These are phyloP conservation scores for Candidula unifasciata DNA, from an alignment of 2,888 invertebrate species.

Conservation along the genomic window DNA sequence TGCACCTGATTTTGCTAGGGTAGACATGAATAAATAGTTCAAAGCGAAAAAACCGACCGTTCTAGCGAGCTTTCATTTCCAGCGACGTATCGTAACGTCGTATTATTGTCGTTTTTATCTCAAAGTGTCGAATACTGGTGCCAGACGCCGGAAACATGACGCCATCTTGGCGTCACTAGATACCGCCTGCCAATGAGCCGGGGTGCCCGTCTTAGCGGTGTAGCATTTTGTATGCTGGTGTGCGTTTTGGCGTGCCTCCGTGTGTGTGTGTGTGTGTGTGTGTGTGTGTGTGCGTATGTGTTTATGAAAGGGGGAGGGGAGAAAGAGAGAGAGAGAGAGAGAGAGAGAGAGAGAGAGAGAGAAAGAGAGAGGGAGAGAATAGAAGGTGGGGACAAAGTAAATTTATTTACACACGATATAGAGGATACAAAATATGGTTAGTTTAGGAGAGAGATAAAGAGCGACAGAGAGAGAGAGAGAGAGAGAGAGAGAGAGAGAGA, in stretches of 20 bases:
- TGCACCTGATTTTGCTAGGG: too few relatives aligned
- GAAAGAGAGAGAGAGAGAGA: not conserved
- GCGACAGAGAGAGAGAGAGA: too few relatives aligned
- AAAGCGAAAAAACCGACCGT: not conserved
- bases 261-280: not conserved
- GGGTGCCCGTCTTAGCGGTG: conserved; percentile 1
- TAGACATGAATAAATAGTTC: not conserved
- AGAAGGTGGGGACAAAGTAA: too few relatives aligned
- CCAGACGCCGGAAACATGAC: conserved; percentile 10
- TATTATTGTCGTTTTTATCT: conserved; percentile 36
- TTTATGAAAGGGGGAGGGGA: not conserved
- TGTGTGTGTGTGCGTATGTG: too few relatives aligned
- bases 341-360: not conserved
- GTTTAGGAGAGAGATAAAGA: too few relatives aligned
- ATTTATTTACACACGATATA: too few relatives aligned
- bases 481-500: too few relatives aligned
- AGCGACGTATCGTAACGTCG: conserved; percentile 24
- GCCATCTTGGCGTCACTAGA: conserved; percentile 42
- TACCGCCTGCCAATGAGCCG: conserved; percentile 26
- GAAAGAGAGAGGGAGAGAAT: too few relatives aligned
- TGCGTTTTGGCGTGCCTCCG: not conserved
- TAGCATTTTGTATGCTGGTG: not conserved
- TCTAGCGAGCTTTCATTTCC: not conserved
- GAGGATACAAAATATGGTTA: too few relatives aligned
- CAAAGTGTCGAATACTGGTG: conserved; percentile 33